Percentiles rank a stretch among this genome's conserved stretches.
Evolutionary conservation across 2,113 vertebrate species (phyloP).

Genomic region (Herpailurus yagouaroundi): DNA sequence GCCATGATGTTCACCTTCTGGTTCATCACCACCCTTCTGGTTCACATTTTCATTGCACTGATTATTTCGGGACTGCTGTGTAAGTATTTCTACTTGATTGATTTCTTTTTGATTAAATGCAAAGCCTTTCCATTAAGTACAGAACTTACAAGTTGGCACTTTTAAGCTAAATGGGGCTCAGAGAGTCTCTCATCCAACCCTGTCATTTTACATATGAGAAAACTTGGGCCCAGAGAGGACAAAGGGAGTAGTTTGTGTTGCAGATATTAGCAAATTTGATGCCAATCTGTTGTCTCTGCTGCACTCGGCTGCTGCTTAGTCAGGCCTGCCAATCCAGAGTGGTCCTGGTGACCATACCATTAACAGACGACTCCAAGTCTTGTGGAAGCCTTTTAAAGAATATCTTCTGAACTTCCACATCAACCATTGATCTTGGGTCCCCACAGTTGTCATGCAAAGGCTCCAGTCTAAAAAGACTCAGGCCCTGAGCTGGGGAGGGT

Average conservation of each 20-base stretch:
- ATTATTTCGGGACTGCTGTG: slow-evolving; percentile 85
- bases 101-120: background rate
- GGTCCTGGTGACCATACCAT: background rate
- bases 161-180: background rate
- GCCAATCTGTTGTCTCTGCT: background rate
- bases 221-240: background rate
- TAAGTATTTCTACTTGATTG: slow-evolving; percentile 82
- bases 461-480: background rate
- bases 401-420: background rate
- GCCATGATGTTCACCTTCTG: slow-evolving; percentile 84
- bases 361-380: background rate
- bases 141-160: background rate
- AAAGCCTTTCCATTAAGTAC: background rate
- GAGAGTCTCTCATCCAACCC: background rate
- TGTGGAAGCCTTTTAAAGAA: background rate
- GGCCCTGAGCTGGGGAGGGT: background rate
- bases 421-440: fast-evolving
- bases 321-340: background rate
- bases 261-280: background rate
- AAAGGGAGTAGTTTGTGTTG: background rate
- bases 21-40: slow-evolving; percentile 82
- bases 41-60: slow-evolving; percentile 86
- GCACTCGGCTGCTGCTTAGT: background rate
- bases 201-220: background rate
- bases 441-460: background rate